Percentiles rank a stretch among this genome's conserved stretches.
phyloP scores from a whole-genome alignment of 2,888 invertebrate genomes.

The Choristoneura rosaceana region DNA sequence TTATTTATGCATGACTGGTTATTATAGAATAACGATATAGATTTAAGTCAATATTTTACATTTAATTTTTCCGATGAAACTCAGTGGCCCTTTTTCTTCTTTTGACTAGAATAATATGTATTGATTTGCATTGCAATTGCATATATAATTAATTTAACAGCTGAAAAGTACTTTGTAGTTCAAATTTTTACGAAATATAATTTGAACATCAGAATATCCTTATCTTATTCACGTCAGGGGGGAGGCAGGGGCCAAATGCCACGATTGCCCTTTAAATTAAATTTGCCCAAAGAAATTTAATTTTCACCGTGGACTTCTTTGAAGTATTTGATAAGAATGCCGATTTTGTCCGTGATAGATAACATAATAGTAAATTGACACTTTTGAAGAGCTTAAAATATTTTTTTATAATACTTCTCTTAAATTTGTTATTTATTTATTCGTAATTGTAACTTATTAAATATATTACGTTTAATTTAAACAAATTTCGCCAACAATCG shows the following conservation, averaged over 20 bases:
- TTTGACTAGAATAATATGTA: too few relatives aligned
- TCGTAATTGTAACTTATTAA: not conserved
- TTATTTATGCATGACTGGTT: too few relatives aligned
- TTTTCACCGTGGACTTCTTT: constrained; percentile 49
- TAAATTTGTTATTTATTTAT: not conserved
- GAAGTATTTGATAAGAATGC: constrained; percentile 38
- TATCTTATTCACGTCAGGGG: constrained; percentile 50
- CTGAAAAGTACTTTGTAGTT: not conserved
- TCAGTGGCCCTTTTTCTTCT: too few relatives aligned
- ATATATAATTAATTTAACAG: too few relatives aligned
- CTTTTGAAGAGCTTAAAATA: not conserved
- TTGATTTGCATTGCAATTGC: too few relatives aligned
- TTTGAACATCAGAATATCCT: constrained; percentile 45
- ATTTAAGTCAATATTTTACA: too few relatives aligned
- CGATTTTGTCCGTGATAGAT: constrained; percentile 18
- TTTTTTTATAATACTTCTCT: too few relatives aligned
- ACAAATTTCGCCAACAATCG: too few relatives aligned
- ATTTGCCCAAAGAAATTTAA: constrained; percentile 57
- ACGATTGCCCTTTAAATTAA: constrained; percentile 52
- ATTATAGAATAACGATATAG: too few relatives aligned
- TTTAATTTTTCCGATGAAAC: too few relatives aligned
- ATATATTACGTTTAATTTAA: too few relatives aligned
- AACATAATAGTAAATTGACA: constrained; percentile 9
- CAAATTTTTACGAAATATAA: constrained; percentile 36
- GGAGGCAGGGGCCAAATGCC: constrained; percentile 44